Percentiles rank a stretch among this genome's conserved stretches.
These are phyloP conservation scores for Halictus quadricinctus DNA, from an alignment of 2,888 invertebrate species.

Conservation along the genomic window DNA sequence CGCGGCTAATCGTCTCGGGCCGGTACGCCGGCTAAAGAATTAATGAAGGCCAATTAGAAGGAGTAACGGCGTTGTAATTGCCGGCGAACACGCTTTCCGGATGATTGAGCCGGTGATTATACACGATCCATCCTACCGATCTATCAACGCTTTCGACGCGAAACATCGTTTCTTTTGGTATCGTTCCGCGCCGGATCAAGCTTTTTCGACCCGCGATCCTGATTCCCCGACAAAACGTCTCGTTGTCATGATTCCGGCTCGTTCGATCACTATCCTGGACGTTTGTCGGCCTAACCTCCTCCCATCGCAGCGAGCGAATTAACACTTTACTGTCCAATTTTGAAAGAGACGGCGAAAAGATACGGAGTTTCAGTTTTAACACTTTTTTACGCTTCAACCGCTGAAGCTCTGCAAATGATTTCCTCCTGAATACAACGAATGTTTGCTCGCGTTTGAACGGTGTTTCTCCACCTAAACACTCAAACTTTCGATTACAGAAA, in stretches of 20 bases:
- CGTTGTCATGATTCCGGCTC: slow-evolving; percentile 1
- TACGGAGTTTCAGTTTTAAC: background rate
- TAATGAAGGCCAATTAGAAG: slow-evolving; percentile 73
- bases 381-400: background rate
- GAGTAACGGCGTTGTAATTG: slow-evolving; percentile 72
- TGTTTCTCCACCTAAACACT: background rate
- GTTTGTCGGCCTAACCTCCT: background rate
- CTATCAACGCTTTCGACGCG: slow-evolving; percentile 46
- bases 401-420: background rate
- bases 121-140: slow-evolving; percentile 48
- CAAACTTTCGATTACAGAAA: accelerated
- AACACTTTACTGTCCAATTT: background rate
- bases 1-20: slow-evolving; percentile 58
- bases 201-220: background rate
- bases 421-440: background rate
- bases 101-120: slow-evolving; percentile 53
- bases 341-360: too few relatives aligned
- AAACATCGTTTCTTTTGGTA: slow-evolving; percentile 26
- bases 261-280: background rate
- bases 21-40: slow-evolving; percentile 66
- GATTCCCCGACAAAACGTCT: slow-evolving; percentile 8
- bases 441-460: background rate
- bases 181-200: background rate
- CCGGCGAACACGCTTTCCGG: slow-evolving; percentile 66
- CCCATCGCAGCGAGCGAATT: background rate